Percentiles rank a stretch among this genome's conserved stretches.
These are phyloP conservation scores for Drosophila hamatofila DNA, from an alignment of 2,888 invertebrate species.

Conservation along the genomic window DNA sequence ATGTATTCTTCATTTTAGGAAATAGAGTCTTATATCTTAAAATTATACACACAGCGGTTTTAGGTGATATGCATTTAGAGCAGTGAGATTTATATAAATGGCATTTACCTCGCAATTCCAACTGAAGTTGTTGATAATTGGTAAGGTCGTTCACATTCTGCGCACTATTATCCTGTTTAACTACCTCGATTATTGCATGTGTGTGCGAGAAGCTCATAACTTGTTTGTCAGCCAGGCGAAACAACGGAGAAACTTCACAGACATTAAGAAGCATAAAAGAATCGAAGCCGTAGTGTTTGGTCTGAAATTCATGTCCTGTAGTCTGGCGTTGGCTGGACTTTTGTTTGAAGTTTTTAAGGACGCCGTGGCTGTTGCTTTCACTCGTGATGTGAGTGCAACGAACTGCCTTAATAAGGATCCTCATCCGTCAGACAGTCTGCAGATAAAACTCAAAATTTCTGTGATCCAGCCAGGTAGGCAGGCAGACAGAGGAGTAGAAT, in stretches of 20 bases:
- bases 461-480: neutral
- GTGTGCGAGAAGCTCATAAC: slow-evolving; percentile 50
- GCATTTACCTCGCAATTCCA: slow-evolving; percentile 39
- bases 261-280: slow-evolving; percentile 60
- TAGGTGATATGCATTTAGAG: too few species aligned
- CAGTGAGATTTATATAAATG: slow-evolving; percentile 34
- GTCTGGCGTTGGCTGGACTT: slow-evolving; percentile 61
- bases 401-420: slow-evolving; percentile 53
- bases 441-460: slow-evolving; percentile 20
- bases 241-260: slow-evolving; percentile 77
- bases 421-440: slow-evolving; percentile 49
- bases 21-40: too few species aligned
- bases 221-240: slow-evolving; percentile 53
- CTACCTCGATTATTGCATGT: slow-evolving; percentile 19
- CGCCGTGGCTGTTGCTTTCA: slow-evolving; percentile 30
- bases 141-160: slow-evolving; percentile 74
- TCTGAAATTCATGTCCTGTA: slow-evolving; percentile 50
- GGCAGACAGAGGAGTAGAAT: slow-evolving; percentile 9
- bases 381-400: slow-evolving; percentile 59
- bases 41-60: too few species aligned
- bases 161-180: slow-evolving; percentile 65
- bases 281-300: slow-evolving; percentile 34
- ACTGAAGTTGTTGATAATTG: slow-evolving; percentile 57
- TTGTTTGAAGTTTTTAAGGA: slow-evolving; percentile 65
- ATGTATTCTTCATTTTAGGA: too few species aligned